A percentile compares a stretch with the other conserved stretches of the same genome.
These are phyloP conservation scores for Nomada goodeniana DNA, from an alignment of 2,888 invertebrate genomes.

Conservation along the genomic window DNA sequence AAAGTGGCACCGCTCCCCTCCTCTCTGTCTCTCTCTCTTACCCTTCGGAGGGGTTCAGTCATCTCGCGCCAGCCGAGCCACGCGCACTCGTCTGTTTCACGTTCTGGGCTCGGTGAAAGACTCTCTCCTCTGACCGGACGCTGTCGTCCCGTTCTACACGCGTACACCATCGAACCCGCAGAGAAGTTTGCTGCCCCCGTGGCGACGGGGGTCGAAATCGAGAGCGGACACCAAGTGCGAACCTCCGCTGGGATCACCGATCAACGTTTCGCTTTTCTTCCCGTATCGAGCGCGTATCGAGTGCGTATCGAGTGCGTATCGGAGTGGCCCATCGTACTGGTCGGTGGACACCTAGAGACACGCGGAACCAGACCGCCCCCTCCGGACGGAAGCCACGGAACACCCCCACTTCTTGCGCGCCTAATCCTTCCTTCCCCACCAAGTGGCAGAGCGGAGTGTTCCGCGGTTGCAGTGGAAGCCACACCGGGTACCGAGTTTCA, in stretches of 20 bases:
- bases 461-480: slow-evolving; percentile 41
- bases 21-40: slow-evolving; percentile 68
- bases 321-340: slow-evolving; percentile 17
- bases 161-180: slow-evolving; percentile 11
- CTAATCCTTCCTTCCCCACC: slow-evolving; percentile 62
- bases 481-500: slow-evolving; percentile 63
- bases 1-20: slow-evolving; percentile 48
- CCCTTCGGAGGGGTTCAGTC: slow-evolving; percentile 80
- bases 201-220: slow-evolving; percentile 18
- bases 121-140: slow-evolving; percentile 41
- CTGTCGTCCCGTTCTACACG: slow-evolving; percentile 19
- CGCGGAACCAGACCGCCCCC: slow-evolving; percentile 70
- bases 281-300: background rate
- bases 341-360: slow-evolving; percentile 35
- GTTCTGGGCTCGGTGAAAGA: slow-evolving; percentile 67
- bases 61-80: slow-evolving; percentile 83
- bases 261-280: background rate
- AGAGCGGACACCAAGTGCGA: no score
- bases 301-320: background rate
- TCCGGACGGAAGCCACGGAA: slow-evolving; percentile 60
- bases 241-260: no score
- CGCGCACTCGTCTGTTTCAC: slow-evolving; percentile 72
- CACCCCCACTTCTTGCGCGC: slow-evolving; percentile 69
- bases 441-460: slow-evolving; percentile 39
- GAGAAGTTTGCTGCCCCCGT: background rate